Percentiles rank a stretch among this genome's conserved stretches.
Conservation (phyloP, 2,888 invertebrate genomes). For the Tipula confusa region DNA sequence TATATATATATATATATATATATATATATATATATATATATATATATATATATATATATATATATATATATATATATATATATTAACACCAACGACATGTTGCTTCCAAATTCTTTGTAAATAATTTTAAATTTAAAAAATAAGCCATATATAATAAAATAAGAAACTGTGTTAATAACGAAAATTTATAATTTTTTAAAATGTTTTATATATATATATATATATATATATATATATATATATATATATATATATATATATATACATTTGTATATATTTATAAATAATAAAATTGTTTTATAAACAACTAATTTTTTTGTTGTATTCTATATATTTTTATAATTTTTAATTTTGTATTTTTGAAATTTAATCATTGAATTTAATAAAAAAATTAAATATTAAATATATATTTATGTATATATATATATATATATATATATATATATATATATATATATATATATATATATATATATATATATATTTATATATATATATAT, state of each 20-base stretch:
- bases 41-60: not conserved
- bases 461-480: not conserved
- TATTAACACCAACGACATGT: not conserved
- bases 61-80: not conserved
- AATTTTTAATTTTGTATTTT: not conserved
- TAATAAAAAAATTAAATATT: not conserved
- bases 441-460: too few species aligned
- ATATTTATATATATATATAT: constrained; percentile 34
- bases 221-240: too few species aligned
- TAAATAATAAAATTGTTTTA: not conserved
- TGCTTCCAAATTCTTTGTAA: not conserved
- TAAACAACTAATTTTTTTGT: not conserved
- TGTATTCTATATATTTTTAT: not conserved
- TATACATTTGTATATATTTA: not conserved
- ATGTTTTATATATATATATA: too few species aligned
- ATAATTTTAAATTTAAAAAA: not conserved
- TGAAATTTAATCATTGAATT: too few species aligned
- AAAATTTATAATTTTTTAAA: too few species aligned
- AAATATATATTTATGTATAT: not conserved
- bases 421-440: too few species aligned
- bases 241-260: too few species aligned
- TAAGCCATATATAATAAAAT: not conserved
- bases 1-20: not conserved
- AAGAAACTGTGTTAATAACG: not conserved
- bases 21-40: not conserved